Base-by-base conservation (phyloP, 2,113 vertebrate genomes). In the Albula glossodonta region DNA sequence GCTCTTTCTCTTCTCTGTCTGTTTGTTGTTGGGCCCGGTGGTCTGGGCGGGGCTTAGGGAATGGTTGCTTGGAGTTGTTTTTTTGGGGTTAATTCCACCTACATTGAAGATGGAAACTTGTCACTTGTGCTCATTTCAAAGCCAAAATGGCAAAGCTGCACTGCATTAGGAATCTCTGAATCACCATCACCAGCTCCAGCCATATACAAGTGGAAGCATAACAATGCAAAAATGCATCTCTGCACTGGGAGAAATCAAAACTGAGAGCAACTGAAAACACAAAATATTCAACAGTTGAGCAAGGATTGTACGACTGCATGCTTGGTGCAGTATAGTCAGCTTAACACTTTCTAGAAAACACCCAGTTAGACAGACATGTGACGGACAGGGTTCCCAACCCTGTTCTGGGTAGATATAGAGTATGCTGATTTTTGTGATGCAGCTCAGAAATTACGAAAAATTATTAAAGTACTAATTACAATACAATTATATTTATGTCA, bases 41-140 rank as follows among this genome's bases (percentile, higher is more conserved):
- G 93, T 91, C 17, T 90, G 89, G 86, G 92, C 91, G 84, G 89
- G 88, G 88, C 91, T 84, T 86, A 91, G 87, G 79, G 22, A 89
- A 17, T 80, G 81, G 85, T 91, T 90, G 50, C 86, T 89, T 51
- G 90, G 92, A 17, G 85, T 91, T 88, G 91, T 91, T 87, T 92
- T 93, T 89, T 88, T 88, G 87, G 92, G 91, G 87, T 86, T 90
- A 90, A 89, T 87, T 91, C 92, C 91, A 92, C 96, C 96, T 96
- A 90, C 11, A 11, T 6, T 8, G n/a, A 25, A 4, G 31, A 63
- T 15, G 17, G 3, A 63, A 19, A 74, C 6, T 2, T 7, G 31
- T 74, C 70, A 31, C 70, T 22, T 8, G 22, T 22, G 70, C 31
- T 74, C 5, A 74, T 74, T 74, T 74, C 70, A 74, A 22, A 74